Evolutionary conservation across 2,113 vertebrate species (phyloP).

Genomic region (Gymnobelideus leadbeateri): DNA sequence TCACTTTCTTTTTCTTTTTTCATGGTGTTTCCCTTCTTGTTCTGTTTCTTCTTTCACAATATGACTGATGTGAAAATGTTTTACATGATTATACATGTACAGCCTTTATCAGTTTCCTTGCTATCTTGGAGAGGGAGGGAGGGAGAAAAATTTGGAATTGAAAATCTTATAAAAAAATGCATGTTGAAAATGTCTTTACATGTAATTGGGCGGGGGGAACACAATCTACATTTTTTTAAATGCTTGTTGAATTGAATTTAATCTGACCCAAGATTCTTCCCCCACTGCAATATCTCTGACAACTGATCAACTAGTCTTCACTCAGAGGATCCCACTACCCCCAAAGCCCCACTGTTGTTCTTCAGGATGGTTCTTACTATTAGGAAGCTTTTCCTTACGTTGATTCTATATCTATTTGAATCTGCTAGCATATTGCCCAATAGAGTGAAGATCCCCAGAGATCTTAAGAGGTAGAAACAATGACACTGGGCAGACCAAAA

Average conservation of each 20-base stretch:
- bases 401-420: not conserved
- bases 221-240: not conserved
- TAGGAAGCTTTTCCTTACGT: not conserved
- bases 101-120: too few relatives aligned
- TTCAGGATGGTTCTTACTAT: not conserved
- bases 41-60: too few relatives aligned
- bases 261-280: not conserved
- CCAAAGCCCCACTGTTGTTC: not conserved
- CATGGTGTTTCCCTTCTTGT: too few relatives aligned
- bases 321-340: not conserved
- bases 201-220: too few relatives aligned
- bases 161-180: too few relatives aligned
- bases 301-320: not conserved
- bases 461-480: not conserved
- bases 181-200: too few relatives aligned
- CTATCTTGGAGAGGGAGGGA: too few relatives aligned
- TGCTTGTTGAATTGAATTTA: not conserved
- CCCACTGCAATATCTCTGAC: not conserved
- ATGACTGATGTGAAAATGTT: too few relatives aligned
- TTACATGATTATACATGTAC: too few relatives aligned
- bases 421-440: not conserved
- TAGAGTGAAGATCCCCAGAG: not conserved
- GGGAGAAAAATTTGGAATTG: too few relatives aligned
- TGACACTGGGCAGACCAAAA: not conserved
- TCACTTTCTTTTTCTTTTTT: too few relatives aligned